A percentile compares a stretch with the other conserved stretches of the same genome.
phyloP scores from a whole-genome alignment of 2,888 invertebrate species.

The Dendrolimus pini region DNA sequence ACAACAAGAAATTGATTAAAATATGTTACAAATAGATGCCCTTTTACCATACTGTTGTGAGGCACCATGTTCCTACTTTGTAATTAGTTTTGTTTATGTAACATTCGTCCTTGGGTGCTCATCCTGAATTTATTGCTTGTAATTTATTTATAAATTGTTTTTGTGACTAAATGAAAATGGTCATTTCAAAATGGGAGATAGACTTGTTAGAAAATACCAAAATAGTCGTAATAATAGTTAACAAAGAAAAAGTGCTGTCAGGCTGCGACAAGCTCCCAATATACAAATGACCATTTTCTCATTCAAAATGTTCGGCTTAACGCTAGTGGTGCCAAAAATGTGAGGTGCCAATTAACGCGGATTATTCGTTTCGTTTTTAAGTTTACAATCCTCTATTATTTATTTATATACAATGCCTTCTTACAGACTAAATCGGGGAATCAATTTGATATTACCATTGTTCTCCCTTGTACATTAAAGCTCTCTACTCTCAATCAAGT shows the following conservation, averaged over 20 bases:
- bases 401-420: not conserved
- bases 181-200: not conserved
- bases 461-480: no score
- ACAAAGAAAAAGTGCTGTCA: no score
- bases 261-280: no score
- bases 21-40: no score
- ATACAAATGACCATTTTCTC: no score
- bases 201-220: not conserved
- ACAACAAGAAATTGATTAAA: no score
- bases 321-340: constrained; percentile 65
- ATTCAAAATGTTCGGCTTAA: constrained; percentile 25
- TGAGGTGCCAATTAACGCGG: constrained; percentile 49
- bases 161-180: constrained; percentile 6
- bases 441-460: not conserved
- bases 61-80: constrained; percentile 45
- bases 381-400: not conserved
- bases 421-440: not conserved
- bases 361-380: no score
- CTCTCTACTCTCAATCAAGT: no score
- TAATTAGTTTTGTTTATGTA: constrained; percentile 7
- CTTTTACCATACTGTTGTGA: no score
- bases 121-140: constrained; percentile 31
- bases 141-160: constrained; percentile 20
- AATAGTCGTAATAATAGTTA: not conserved
- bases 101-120: constrained; percentile 40